Evolutionary conservation across 1,140 invertebrate species (phyloP).

Genomic region (Microplitis mediator): DNA sequence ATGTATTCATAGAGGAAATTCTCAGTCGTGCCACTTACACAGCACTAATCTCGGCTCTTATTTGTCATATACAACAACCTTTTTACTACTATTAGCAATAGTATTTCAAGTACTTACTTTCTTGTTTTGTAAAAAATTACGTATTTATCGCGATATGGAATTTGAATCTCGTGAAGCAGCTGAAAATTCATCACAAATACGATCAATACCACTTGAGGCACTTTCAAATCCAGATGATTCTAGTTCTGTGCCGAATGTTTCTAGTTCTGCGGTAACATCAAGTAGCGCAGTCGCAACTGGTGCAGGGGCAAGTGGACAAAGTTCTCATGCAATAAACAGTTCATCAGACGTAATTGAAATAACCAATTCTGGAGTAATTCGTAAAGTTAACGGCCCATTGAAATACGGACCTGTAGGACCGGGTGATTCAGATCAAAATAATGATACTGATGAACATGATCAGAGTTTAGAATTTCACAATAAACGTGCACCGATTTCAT

Average conservation of each 20-base stretch:
- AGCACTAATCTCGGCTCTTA: slow-evolving; percentile 46
- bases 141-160: slow-evolving; percentile 40
- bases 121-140: slow-evolving; percentile 41
- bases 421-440: slow-evolving; percentile 28
- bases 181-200: slow-evolving; percentile 34
- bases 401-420: slow-evolving; percentile 46
- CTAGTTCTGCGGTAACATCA: background rate
- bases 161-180: slow-evolving; percentile 12
- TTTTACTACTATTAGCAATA: slow-evolving; percentile 38
- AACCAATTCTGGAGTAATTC: background rate
- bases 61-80: slow-evolving; percentile 46
- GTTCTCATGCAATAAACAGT: background rate
- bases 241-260: background rate
- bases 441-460: slow-evolving; percentile 32
- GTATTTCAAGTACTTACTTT: slow-evolving; percentile 44
- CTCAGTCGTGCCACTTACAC: slow-evolving; percentile 46
- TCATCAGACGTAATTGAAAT: background rate
- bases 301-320: too few species aligned
- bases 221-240: background rate
- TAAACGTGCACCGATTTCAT: slow-evolving; percentile 22
- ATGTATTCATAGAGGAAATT: slow-evolving; percentile 47
- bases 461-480: slow-evolving; percentile 37
- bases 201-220: background rate
- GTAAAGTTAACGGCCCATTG: slow-evolving; percentile 12
- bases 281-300: too few species aligned